phyloP scores from a whole-genome alignment of 2,113 vertebrate species.

The Vidua chalybeata region DNA sequence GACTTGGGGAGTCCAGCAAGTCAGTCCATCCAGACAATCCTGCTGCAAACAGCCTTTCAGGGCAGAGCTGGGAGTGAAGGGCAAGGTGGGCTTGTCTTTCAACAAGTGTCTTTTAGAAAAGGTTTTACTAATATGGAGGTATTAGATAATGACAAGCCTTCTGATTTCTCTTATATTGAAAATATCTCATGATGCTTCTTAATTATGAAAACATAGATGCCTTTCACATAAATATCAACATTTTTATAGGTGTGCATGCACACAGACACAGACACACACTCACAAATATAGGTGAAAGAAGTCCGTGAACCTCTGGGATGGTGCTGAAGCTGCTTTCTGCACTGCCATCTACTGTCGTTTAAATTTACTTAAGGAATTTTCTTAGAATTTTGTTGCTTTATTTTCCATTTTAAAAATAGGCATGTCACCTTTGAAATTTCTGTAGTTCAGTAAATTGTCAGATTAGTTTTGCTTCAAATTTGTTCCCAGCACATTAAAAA shows the following conservation, averaged over 20 bases:
- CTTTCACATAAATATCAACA: neutral
- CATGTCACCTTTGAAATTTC: neutral
- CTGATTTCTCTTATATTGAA: neutral
- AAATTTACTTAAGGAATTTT: neutral
- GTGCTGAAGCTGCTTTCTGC: neutral
- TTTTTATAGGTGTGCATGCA: neutral
- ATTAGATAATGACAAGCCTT: neutral
- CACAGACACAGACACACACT: rapidly evolving
- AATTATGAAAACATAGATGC: neutral
- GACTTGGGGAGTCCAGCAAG: neutral
- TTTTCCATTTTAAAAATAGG: neutral
- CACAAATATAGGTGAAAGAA: rapidly evolving
- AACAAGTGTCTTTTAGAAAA: neutral
- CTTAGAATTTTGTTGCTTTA: neutral
- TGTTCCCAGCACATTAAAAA: neutral
- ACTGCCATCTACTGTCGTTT: slow-evolving; percentile 17
- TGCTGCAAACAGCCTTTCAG: neutral
- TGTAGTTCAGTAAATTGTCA: neutral
- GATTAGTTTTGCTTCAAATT: neutral
- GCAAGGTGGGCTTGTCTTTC: neutral
- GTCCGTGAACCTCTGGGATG: neutral
- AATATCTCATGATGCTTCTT: neutral
- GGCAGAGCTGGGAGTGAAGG: neutral
- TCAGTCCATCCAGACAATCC: neutral
- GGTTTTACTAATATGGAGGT: neutral